Evolutionary conservation across 2,113 vertebrate genomes (phyloP).

Genomic region (Phylloscopus whistleri): DNA sequence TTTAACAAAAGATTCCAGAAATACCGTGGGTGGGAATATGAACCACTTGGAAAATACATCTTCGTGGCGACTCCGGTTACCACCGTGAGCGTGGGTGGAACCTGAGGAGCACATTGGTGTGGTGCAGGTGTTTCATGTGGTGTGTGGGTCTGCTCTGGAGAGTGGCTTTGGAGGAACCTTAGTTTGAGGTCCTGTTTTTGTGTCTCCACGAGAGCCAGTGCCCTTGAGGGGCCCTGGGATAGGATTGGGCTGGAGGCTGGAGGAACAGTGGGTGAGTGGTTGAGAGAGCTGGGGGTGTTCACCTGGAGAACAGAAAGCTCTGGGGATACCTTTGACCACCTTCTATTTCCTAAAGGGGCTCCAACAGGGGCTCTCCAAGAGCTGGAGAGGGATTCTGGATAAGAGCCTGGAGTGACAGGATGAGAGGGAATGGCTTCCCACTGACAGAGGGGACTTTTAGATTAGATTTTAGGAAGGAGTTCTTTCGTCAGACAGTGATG

Average conservation of each 20-base stretch:
- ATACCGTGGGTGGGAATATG: background rate
- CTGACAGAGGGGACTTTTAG: background rate
- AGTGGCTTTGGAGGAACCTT: background rate
- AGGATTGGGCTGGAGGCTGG: background rate
- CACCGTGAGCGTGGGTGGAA: rapidly evolving
- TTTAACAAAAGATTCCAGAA: background rate
- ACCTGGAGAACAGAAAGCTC: background rate
- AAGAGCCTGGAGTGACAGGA: background rate
- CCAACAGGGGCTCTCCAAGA: background rate
- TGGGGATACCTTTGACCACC: background rate
- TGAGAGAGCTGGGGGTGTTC: background rate
- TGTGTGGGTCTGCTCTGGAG: background rate
- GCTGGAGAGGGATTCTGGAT: background rate
- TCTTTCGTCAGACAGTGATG: background rate
- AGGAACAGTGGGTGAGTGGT: background rate
- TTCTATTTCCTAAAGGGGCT: background rate
- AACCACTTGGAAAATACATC: background rate
- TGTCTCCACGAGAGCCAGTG: background rate
- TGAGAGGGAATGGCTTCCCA: background rate
- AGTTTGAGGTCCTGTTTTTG: background rate
- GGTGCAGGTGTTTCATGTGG: rapidly evolving
- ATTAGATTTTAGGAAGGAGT: background rate
- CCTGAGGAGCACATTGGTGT: background rate
- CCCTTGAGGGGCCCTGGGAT: background rate
- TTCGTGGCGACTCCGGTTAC: rapidly evolving